Evolutionary conservation across 1,140 invertebrate genomes (phyloP).

Genomic region (Chironomus tepperi): DNA sequence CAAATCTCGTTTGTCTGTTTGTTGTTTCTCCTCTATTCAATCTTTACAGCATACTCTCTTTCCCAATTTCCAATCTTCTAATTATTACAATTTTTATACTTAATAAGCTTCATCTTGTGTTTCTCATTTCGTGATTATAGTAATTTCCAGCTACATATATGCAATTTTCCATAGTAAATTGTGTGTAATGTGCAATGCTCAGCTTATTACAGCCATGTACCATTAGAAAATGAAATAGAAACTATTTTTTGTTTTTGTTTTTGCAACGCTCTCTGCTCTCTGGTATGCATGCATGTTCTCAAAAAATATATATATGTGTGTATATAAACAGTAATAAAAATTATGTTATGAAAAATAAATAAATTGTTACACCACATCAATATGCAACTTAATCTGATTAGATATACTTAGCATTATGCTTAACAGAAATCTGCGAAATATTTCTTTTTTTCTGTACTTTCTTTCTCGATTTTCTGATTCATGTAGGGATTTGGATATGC

Average conservation of each 20-base stretch:
- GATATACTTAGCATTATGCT: neutral
- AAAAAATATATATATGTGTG: neutral
- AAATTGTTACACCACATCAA: slow-evolving; percentile 1
- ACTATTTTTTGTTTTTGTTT: neutral
- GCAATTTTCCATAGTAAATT: neutral
- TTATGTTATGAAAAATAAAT: neutral
- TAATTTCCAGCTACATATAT: neutral
- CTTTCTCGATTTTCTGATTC: neutral
- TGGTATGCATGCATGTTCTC: neutral
- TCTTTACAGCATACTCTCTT: no score
- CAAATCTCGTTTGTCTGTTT: slow-evolving; percentile 25
- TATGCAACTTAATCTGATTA: slow-evolving; percentile 13
- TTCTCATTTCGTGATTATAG: slow-evolving; percentile 6
- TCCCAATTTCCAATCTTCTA: neutral
- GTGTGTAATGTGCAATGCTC: slow-evolving; percentile 1
- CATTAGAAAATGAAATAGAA: neutral
- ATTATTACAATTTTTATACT: slow-evolving; percentile 15
- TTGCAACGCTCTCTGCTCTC: neutral
- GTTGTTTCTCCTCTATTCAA: neutral
- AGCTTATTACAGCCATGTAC: neutral
- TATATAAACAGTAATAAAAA: neutral
- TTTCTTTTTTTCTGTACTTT: neutral
- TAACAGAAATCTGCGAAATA: neutral
- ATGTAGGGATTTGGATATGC: no score
- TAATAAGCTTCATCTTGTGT: slow-evolving; percentile 7